phyloP scores from a whole-genome alignment of 2,113 vertebrate species.

The Tyrannus savana region DNA sequence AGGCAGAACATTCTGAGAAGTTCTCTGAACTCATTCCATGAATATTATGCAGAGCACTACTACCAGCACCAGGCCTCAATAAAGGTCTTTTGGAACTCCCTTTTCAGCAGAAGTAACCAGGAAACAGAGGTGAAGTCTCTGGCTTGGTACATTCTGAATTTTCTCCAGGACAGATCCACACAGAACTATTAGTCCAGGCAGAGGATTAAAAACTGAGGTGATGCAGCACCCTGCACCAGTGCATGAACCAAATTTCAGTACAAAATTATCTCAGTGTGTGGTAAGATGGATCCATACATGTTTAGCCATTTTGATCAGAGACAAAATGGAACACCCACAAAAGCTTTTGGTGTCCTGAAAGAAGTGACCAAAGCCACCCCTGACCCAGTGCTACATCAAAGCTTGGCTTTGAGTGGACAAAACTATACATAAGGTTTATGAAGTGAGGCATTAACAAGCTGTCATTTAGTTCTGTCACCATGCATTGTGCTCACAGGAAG shows the following conservation, averaged over 20 bases:
- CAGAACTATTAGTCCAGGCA: not conserved
- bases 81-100: not conserved
- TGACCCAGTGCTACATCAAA: constrained; percentile 44
- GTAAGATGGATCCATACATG: not conserved
- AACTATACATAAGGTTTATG: not conserved
- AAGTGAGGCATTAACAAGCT: constrained; percentile 22
- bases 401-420: constrained; percentile 2
- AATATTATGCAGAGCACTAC: not conserved
- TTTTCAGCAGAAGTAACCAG: not conserved
- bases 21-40: not conserved
- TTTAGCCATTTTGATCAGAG: not conserved
- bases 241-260: not conserved
- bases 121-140: not conserved
- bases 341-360: not conserved
- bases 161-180: not conserved
- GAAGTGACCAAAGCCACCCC: not conserved
- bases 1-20: not conserved
- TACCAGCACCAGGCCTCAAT: not conserved
- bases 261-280: not conserved
- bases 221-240: not conserved
- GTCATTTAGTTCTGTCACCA: constrained; percentile 31
- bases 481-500: constrained; percentile 65
- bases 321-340: not conserved
- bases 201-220: not conserved
- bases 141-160: accelerated